These are phyloP conservation scores for Athalia circularis DNA, from an alignment of 2,888 invertebrate genomes.

Conservation along the genomic window DNA sequence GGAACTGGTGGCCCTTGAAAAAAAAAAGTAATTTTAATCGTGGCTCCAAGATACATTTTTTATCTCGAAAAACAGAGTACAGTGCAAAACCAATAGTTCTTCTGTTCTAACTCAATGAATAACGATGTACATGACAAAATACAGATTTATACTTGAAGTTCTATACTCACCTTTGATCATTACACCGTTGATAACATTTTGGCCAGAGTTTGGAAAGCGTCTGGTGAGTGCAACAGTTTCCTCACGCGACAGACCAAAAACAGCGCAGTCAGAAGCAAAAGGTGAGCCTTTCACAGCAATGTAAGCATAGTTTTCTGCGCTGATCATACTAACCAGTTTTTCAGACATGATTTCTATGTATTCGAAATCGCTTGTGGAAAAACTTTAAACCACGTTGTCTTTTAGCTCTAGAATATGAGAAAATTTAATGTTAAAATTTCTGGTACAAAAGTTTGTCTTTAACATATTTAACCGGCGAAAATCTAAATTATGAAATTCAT, in stretches of 20 bases:
- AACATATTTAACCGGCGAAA: not conserved
- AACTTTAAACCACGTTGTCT: conserved; percentile 64
- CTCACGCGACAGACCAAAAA: conserved; percentile 84
- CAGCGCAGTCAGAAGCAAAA: conserved; percentile 83
- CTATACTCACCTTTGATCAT: conserved; percentile 77
- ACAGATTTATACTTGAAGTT: conserved; percentile 31
- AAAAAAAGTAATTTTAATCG: not conserved
- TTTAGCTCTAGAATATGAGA: conserved; percentile 66
- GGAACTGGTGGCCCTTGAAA: conserved; percentile 79
- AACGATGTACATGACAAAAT: not conserved
- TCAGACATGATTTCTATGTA: conserved; percentile 20
- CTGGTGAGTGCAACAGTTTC: conserved; percentile 83
- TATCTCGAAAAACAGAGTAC: not conserved
- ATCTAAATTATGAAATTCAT: not conserved
- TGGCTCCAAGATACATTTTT: not conserved
- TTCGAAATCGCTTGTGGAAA: conserved; percentile 45
- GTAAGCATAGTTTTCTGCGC: conserved; percentile 80
- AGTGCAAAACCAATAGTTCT: no score
- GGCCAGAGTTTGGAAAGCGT: conserved; percentile 81
- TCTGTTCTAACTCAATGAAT: not conserved
- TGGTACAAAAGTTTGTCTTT: not conserved
- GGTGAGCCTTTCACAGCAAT: conserved; percentile 88
- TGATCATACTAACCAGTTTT: conserved; percentile 72
- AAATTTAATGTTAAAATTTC: not conserved
- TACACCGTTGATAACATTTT: conserved; percentile 83